phyloP scores from a whole-genome alignment of 2,113 vertebrate genomes.

The Cyanoderma ruficeps region DNA sequence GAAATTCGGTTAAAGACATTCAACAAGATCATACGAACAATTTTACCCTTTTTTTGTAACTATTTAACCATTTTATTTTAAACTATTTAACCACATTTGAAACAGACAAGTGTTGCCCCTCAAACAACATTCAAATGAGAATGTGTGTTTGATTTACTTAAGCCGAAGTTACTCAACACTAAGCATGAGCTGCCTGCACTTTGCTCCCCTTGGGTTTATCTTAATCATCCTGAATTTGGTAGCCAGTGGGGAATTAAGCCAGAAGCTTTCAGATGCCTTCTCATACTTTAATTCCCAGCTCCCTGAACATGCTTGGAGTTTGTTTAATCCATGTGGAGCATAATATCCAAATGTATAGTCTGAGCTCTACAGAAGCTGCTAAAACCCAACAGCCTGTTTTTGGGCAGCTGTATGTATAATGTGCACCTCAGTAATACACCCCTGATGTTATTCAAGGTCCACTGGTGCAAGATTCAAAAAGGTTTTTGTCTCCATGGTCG shows the following conservation, averaged over 20 bases:
- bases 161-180: conserved; percentile 3
- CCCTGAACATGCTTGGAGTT: neutral
- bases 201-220: neutral
- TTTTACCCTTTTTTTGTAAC: neutral
- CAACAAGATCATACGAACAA: neutral
- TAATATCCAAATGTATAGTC: neutral
- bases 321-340: neutral
- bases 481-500: conserved; percentile 86
- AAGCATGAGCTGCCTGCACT: neutral
- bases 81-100: neutral
- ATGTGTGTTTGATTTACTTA: conserved; percentile 29
- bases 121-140: neutral
- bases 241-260: neutral
- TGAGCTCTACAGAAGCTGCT: neutral
- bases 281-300: neutral
- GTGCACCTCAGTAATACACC: neutral
- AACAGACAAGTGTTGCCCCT: neutral
- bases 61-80: neutral
- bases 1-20: neutral
- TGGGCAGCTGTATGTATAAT: neutral
- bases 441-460: conserved; percentile 67
- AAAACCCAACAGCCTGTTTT: accelerated
- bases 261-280: neutral
- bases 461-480: conserved; percentile 52
- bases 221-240: neutral